These are phyloP conservation scores for Bufo bufo DNA, from an alignment of 2,113 vertebrate species.

Conservation along the genomic window DNA sequence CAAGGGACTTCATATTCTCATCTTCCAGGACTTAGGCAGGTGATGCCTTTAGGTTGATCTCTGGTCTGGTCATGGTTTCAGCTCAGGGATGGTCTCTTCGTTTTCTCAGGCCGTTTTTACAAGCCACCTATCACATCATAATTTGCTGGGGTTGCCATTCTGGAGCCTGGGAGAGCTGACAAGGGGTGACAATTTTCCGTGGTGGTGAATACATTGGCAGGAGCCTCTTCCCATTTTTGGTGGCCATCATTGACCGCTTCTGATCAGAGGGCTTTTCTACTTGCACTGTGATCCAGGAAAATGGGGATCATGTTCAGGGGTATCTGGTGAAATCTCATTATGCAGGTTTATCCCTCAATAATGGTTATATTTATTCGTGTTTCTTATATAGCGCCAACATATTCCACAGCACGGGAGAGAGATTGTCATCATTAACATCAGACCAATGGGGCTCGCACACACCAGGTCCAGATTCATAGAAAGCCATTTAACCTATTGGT, in stretches of 20 bases:
- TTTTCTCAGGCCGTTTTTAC: no score
- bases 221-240: rapidly evolving
- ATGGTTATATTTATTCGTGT: not conserved
- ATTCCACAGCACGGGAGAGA: no score
- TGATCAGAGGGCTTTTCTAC: not conserved
- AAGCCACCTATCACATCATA: not conserved
- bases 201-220: not conserved
- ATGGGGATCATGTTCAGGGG: not conserved
- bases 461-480: no score
- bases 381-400: not conserved
- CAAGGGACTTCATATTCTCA: not conserved
- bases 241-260: not conserved
- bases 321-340: not conserved
- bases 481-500: no score
- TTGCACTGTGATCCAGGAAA: not conserved
- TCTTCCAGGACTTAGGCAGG: not conserved
- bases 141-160: not conserved
- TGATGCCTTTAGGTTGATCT: not conserved
- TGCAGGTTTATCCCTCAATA: not conserved
- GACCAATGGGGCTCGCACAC: no score
- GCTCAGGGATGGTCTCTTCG: not conserved
- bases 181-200: not conserved
- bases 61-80: not conserved
- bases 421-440: no score
- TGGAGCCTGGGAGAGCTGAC: not conserved